phyloP scores from a whole-genome alignment of 2,888 invertebrate species.

The Ophonus ardosiacus region DNA sequence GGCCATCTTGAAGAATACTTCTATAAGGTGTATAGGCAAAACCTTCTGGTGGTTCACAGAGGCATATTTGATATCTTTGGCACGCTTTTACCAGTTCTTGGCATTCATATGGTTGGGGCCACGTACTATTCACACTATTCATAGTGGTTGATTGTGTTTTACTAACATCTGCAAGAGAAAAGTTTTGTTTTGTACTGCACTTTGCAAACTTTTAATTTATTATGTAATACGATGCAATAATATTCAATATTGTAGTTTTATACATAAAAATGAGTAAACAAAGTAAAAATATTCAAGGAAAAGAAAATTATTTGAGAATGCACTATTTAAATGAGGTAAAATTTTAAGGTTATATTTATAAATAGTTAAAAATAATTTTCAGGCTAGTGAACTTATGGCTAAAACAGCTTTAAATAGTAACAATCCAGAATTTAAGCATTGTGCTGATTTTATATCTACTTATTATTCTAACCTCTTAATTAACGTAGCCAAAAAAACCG shows the following conservation, averaged over 20 bases:
- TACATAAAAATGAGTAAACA: conserved; percentile 48
- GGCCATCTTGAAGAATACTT: conserved; percentile 78
- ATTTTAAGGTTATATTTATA: conserved; percentile 55
- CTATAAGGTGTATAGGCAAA: conserved; percentile 72
- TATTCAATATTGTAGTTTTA: neutral
- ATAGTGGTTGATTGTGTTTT: neutral
- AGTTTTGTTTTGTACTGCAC: neutral
- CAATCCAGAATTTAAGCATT: conserved; percentile 29
- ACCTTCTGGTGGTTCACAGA: conserved; percentile 76
- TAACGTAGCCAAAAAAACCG: conserved; percentile 73
- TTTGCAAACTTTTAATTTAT: neutral
- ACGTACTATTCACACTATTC: conserved; percentile 75
- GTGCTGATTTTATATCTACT: conserved; percentile 66
- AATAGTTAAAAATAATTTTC: conserved; percentile 12
- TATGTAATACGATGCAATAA: too few species aligned
- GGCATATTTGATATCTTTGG: conserved; percentile 78
- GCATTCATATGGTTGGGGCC: conserved; percentile 76
- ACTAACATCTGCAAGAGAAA: neutral
- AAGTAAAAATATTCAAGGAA: conserved; percentile 80
- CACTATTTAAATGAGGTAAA: conserved; percentile 84
- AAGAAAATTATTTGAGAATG: conserved; percentile 83
- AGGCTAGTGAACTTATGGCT: conserved; percentile 48
- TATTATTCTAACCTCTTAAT: conserved; percentile 72
- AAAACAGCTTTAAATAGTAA: neutral
- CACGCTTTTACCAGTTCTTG: conserved; percentile 80